Conservation (phyloP, 2,113 vertebrate species). For the Petaurus breviceps region DNA sequence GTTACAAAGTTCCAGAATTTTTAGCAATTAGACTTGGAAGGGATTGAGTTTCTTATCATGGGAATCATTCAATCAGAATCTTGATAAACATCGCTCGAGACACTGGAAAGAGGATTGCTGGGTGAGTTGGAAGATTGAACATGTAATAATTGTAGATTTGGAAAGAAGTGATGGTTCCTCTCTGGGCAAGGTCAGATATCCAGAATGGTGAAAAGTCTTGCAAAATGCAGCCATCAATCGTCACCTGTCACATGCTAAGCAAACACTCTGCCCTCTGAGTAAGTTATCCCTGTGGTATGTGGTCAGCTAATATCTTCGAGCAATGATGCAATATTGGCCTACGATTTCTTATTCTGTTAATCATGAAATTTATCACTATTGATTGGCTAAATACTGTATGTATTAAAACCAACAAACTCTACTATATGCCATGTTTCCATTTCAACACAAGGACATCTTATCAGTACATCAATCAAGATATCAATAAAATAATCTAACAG, state of each 20-base stretch:
- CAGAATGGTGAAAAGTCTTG: not conserved
- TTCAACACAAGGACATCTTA: not conserved
- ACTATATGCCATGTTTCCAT: not conserved
- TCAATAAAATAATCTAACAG: not conserved
- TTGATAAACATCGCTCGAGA: not conserved
- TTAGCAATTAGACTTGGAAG: not conserved
- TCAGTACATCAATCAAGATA: not conserved
- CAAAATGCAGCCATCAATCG: not conserved
- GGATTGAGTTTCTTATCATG: not conserved
- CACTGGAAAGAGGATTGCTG: not conserved
- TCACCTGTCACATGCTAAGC: not conserved
- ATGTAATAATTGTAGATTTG: not conserved
- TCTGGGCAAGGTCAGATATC: not conserved
- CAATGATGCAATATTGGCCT: not conserved
- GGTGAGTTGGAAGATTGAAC: not conserved
- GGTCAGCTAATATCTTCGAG: not conserved
- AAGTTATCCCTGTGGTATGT: not conserved
- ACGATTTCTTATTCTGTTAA: not conserved
- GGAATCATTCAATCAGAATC: not conserved
- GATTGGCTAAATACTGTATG: not conserved
- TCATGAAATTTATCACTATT: not conserved
- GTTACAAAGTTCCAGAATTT: not conserved
- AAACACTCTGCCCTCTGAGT: not conserved
- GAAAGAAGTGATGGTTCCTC: not conserved
- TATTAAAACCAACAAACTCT: not conserved